Evolutionary conservation across 2,113 vertebrate genomes (phyloP), one percentile per base, ranked within the genome.

Genomic region (Scomber japonicus): DNA sequence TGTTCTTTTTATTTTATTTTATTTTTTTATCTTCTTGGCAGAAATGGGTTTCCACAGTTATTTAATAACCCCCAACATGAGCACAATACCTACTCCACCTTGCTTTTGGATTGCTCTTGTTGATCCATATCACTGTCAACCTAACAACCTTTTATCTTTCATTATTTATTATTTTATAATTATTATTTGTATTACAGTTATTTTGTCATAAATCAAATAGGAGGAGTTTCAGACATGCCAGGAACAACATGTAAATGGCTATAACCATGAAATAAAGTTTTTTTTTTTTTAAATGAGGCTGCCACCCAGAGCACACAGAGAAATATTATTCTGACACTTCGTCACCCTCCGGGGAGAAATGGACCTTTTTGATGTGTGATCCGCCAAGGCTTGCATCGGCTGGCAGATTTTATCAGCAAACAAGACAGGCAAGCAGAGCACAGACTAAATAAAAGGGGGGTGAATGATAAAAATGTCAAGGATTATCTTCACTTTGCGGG

Each of bases 291-390:
- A 91, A 94, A 94, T 94, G 51, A 88, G 89, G 83, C 89, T 51
- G 93, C 91, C 95, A 93, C 86, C 74, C 65, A 5, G 89, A 90
- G 90, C 86, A 85, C 80, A 71, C 81, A 93, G 91, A 94, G 90
- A 67, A 84, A 74, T 93, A 74, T 85, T 81, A 80, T 94, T 92
- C 80, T 94, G 94, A 96, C 95, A 93, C 84, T 91, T 82, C 63
- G 78, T 87, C 91, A 86, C 84, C 91, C 89, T 88, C 63, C 12
- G 78, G 87, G 87, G 90, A 73, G 82, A 80, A 84, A 78, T 35
- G 79, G 62, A 1, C 4, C 90, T 92, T 95, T 95, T 96, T 96
- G 94, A 96, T 95, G 95, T 95, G 88, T 72, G 91, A 94, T 94
- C 91, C 87, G 76, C 92, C 92, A 74, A 76, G 92, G 90, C 89